Evolutionary conservation across 2,113 vertebrate genomes (phyloP).

Genomic region (Corvus hawaiiensis): DNA sequence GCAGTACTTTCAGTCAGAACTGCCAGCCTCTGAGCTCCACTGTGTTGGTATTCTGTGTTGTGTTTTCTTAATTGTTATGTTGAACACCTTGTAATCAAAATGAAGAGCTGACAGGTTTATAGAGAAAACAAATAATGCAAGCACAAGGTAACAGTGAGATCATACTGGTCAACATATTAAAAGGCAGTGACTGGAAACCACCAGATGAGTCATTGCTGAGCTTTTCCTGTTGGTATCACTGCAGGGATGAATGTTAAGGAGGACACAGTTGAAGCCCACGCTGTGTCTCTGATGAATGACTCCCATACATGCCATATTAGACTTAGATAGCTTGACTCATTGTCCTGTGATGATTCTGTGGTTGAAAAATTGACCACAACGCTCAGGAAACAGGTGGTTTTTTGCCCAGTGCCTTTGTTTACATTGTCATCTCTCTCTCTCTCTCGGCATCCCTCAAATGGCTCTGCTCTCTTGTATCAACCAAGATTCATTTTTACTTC

Average conservation of each 20-base stretch:
- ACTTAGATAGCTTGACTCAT: background rate
- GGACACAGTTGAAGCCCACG: background rate
- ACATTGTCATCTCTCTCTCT: background rate
- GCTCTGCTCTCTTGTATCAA: background rate
- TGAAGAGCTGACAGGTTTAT: background rate
- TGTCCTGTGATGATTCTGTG: background rate
- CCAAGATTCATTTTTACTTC: background rate
- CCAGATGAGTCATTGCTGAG: conserved; percentile 9
- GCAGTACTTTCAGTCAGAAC: background rate
- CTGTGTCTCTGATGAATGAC: background rate
- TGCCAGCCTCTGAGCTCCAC: background rate
- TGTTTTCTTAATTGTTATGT: background rate
- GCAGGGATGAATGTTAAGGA: background rate
- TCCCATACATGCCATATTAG: background rate
- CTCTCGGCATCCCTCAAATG: background rate
- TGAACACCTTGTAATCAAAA: background rate
- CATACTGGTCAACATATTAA: background rate
- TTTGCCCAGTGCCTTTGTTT: background rate
- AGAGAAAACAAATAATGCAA: conserved; percentile 1
- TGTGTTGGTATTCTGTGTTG: background rate
- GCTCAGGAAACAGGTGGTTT: background rate
- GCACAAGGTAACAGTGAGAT: conserved; percentile 22
- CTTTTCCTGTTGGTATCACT: background rate
- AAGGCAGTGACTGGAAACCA: conserved; percentile 11
- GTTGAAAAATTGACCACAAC: background rate